Percentiles rank a stretch among this genome's conserved stretches.
phyloP scores from a whole-genome alignment of 2,888 invertebrate genomes.

The Ectemnius continuus region DNA sequence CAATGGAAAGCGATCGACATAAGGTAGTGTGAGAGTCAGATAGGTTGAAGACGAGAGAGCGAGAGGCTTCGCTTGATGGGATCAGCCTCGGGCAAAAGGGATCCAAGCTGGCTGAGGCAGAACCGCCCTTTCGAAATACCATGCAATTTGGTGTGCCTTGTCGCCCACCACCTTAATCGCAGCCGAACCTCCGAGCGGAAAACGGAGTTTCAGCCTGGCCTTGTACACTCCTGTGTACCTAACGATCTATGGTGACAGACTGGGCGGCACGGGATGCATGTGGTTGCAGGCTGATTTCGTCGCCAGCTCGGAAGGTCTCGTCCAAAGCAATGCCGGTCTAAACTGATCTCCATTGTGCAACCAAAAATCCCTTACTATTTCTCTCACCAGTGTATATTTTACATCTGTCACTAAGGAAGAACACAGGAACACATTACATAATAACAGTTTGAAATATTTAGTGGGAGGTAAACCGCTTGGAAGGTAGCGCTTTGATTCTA shows the following conservation, averaged over 20 bases:
- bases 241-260: slow-evolving; percentile 7
- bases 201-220: slow-evolving; percentile 35
- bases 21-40: not conserved
- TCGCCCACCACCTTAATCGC: slow-evolving; percentile 53
- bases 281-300: not conserved
- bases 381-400: slow-evolving; percentile 62
- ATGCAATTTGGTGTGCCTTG: slow-evolving; percentile 56
- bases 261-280: slow-evolving; percentile 15
- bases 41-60: not conserved
- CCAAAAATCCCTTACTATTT: slow-evolving; percentile 69
- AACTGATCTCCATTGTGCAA: slow-evolving; percentile 68
- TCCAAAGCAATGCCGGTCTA: slow-evolving; percentile 48
- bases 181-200: slow-evolving; percentile 46
- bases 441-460: no score
- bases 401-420: slow-evolving; percentile 48
- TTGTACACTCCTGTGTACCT: slow-evolving; percentile 30
- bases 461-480: no score
- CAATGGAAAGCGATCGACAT: no score
- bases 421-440: no score
- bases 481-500: no score
- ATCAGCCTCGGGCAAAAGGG: slow-evolving; percentile 20
- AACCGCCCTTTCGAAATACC: slow-evolving; percentile 49
- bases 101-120: slow-evolving; percentile 19
- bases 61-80: slow-evolving; percentile 22
- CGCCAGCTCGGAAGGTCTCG: slow-evolving; percentile 14